Evolutionary conservation across 2,113 vertebrate species (phyloP).

Genomic region (Calidris pugnax): DNA sequence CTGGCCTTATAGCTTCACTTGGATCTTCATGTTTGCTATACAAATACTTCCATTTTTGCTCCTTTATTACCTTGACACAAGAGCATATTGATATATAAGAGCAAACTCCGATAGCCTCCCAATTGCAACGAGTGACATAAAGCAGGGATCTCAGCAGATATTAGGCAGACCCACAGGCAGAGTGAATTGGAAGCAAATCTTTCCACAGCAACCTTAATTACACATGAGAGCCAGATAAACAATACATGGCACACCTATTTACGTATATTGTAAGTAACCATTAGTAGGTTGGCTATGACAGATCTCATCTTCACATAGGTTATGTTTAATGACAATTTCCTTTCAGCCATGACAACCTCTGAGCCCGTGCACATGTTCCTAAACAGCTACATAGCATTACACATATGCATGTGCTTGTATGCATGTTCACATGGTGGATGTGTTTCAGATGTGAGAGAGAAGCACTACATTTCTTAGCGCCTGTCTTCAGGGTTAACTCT

Average conservation of each 20-base stretch:
- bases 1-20: not conserved
- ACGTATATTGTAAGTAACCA: not conserved
- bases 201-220: conserved; percentile 32
- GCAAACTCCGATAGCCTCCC: not conserved
- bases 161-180: not conserved
- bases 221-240: conserved; percentile 3
- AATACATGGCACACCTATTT: conserved; percentile 6
- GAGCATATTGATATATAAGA: not conserved
- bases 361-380: not conserved
- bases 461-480: not conserved
- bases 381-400: not conserved
- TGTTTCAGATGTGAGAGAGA: not conserved
- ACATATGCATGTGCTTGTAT: not conserved
- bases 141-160: conserved; percentile 15
- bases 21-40: not conserved
- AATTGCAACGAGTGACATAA: not conserved
- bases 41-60: not conserved
- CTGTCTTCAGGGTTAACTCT: not conserved
- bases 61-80: not conserved
- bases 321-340: not conserved
- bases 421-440: not conserved
- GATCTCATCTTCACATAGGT: not conserved
- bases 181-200: conserved; percentile 14
- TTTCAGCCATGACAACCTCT: not conserved
- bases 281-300: not conserved